Evolutionary conservation across 23 tunicate species (phyloP).

Genomic region (Botrylloides violaceus): DNA sequence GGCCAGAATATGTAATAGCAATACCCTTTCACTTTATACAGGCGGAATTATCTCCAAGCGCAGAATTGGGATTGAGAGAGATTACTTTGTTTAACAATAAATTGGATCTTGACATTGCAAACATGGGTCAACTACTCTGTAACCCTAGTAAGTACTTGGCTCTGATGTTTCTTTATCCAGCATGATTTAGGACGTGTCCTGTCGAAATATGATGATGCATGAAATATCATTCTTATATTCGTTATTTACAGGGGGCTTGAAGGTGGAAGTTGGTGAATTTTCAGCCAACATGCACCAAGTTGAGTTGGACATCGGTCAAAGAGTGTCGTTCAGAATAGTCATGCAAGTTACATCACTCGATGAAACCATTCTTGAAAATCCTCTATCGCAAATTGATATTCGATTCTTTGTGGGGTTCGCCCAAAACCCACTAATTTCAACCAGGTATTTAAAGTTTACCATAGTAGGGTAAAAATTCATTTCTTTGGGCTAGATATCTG

Average conservation of each 20-base stretch:
- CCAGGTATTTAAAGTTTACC: background rate
- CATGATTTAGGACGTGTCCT: background rate
- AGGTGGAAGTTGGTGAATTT: background rate
- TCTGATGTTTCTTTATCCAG: background rate
- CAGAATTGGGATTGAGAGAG: too few relatives aligned
- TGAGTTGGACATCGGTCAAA: background rate
- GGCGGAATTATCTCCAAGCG: too few relatives aligned
- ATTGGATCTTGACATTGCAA: background rate
- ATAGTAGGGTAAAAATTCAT: too few relatives aligned
- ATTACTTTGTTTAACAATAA: background rate
- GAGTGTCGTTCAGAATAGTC: background rate
- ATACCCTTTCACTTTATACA: too few relatives aligned
- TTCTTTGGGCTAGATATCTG: too few relatives aligned
- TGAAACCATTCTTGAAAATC: background rate
- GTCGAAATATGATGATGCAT: background rate
- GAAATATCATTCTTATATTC: too few relatives aligned
- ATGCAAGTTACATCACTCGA: background rate
- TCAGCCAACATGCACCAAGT: background rate
- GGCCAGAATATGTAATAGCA: too few relatives aligned
- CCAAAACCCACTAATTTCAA: background rate
- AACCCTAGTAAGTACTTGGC: background rate
- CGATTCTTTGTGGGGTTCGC: background rate
- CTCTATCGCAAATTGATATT: background rate
- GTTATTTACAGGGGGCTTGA: slow-evolving; percentile 5
- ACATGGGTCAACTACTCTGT: background rate